Percentiles rank a stretch among this genome's conserved stretches.
These are phyloP conservation scores for Sisor rabdophorus DNA, from an alignment of 2,113 vertebrate genomes.

Conservation along the genomic window DNA sequence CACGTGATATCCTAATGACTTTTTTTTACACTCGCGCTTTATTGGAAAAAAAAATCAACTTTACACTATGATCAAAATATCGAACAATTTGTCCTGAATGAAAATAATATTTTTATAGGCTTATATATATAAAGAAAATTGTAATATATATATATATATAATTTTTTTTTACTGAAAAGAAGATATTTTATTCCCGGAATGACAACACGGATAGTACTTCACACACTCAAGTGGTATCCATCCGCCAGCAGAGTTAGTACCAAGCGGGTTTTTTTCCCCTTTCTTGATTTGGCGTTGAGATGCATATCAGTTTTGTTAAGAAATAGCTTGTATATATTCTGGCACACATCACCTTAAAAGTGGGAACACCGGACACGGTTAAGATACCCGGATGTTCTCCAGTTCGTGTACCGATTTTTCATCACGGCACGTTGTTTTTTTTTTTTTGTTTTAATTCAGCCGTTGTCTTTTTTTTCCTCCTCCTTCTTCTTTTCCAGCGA, in stretches of 20 bases:
- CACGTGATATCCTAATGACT: constrained; percentile 50
- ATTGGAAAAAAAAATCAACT: constrained; percentile 47
- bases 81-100: constrained; percentile 52
- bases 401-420: constrained; percentile 33
- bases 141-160: no score
- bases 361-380: not conserved
- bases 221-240: constrained; percentile 63
- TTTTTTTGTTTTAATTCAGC: not conserved
- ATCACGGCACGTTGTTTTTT: not conserved
- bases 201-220: constrained; percentile 44
- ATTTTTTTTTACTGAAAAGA: constrained; percentile 3
- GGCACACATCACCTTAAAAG: constrained; percentile 22
- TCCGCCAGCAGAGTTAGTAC: constrained; percentile 74
- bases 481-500: not conserved
- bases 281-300: constrained; percentile 48
- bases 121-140: constrained; percentile 9
- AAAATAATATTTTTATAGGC: constrained; percentile 44
- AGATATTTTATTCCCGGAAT: not conserved
- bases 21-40: constrained; percentile 51
- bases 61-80: constrained; percentile 46
- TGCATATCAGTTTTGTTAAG: constrained; percentile 17
- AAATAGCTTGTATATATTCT: constrained; percentile 32
- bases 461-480: not conserved
- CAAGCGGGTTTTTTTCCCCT: constrained; percentile 52
- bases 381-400: constrained; percentile 36